Evolutionary conservation across 2,113 vertebrate species (phyloP).

Genomic region (Chionodraco myersi): DNA sequence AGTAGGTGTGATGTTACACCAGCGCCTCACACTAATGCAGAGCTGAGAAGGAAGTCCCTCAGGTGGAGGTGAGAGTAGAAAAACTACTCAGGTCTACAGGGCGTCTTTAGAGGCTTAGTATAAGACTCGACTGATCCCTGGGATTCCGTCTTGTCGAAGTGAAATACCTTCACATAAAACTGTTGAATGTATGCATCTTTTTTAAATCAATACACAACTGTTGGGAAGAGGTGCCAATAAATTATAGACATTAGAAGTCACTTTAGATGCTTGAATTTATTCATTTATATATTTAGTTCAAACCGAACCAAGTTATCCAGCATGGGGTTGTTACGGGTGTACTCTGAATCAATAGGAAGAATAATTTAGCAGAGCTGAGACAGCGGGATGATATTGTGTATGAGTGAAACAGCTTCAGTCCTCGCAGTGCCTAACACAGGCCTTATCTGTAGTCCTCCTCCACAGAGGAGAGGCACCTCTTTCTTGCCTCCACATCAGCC

Average conservation of each 20-base stretch:
- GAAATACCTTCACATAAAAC: conserved; percentile 43
- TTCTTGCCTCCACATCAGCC: conserved; percentile 55
- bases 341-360: conserved; percentile 64
- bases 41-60: conserved; percentile 68
- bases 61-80: conserved; percentile 52
- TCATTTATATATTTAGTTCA: conserved; percentile 29
- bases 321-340: conserved; percentile 44
- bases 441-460: conserved; percentile 45
- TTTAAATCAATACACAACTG: conserved; percentile 39
- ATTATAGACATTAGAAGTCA: conserved; percentile 24
- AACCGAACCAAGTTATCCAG: conserved; percentile 32
- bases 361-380: conserved; percentile 60
- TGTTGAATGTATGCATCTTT: conserved; percentile 27
- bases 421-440: conserved; percentile 10
- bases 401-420: conserved; percentile 43
- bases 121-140: conserved; percentile 63
- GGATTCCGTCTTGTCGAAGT: conserved; percentile 41
- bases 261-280: conserved; percentile 26
- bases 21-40: conserved; percentile 54
- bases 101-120: conserved; percentile 69
- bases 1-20: conserved; percentile 74
- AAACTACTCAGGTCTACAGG: conserved; percentile 53
- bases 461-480: conserved; percentile 20
- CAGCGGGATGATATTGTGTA: conserved; percentile 43
- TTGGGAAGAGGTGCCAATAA: conserved; percentile 8